Percentiles rank a stretch among this genome's conserved stretches.
Evolutionary conservation across 92 coral and sea anemone genomes (phyloP).

Genomic region (Zoanthus solanderi): DNA sequence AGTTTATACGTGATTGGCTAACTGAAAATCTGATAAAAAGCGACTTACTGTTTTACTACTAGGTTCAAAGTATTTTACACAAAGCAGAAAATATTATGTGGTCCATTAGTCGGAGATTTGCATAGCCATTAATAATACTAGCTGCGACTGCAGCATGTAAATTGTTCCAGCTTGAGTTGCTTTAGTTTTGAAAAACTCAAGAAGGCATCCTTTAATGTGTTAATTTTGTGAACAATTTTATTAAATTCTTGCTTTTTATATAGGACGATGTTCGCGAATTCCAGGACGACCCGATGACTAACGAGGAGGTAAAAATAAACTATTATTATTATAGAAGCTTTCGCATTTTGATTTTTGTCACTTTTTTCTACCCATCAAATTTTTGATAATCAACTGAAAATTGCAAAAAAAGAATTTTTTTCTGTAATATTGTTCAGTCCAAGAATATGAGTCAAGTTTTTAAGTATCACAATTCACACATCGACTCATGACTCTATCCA

Average conservation of each 20-base stretch:
- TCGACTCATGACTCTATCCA: background rate
- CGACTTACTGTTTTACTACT: background rate
- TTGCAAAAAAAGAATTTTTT: too few relatives aligned
- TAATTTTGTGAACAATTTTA: too few relatives aligned
- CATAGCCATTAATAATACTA: background rate
- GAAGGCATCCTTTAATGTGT: too few relatives aligned
- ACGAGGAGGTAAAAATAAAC: slow-evolving; percentile 83
- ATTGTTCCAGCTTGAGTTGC: background rate
- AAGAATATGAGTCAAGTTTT: background rate
- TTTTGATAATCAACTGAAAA: too few relatives aligned
- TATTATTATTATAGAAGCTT: too few relatives aligned
- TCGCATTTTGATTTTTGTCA: too few relatives aligned
- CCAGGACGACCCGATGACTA: slow-evolving; percentile 90
- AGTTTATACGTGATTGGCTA: background rate
- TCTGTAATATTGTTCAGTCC: too few relatives aligned
- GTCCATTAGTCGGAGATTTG: background rate
- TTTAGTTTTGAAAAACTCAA: too few relatives aligned
- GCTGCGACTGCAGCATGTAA: slow-evolving; percentile 7
- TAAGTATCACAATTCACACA: background rate
- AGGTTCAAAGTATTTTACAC: background rate
- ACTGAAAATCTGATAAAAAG: background rate
- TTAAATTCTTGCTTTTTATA: background rate
- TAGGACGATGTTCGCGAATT: slow-evolving; percentile 93
- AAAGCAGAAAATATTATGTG: background rate
- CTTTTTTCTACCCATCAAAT: too few relatives aligned